Evolutionary conservation across 2,888 invertebrate genomes (phyloP), one percentile per base, ranked within the genome.

Genomic region (Icerya purchasi): DNA sequence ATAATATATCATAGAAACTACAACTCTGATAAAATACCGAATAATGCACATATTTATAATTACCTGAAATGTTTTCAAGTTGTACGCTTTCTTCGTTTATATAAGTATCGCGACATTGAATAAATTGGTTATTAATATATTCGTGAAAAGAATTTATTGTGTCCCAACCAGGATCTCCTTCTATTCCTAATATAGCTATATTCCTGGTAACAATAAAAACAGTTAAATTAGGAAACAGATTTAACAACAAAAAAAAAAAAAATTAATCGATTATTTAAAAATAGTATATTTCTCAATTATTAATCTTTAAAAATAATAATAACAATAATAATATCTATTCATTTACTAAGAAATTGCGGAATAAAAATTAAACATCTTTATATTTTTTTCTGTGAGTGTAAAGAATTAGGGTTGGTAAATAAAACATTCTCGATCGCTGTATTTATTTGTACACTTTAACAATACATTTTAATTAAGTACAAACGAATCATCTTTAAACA

Each of bases 151-250:
- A 83, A 55, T 78, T 79, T 64, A 98, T 86, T 2, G 93, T 94
- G 64, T 89, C 86, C 97, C 97, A 97, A 0, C 94, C 96, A 1
- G 96, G 92, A 73, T 98, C 96, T 5, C 86, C 87, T 2, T 76
- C 77, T 58, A 80, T 78, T 68, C 86, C 86, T 63, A 87, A 73
- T 68, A 81, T 83, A n/a, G 82, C 78, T 64, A 85, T 77, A 69
- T 82, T 79, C 57, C 74, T 73, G 61, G 58, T 65, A 61, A 66
- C 49, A 24, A 64, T 19, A 20, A 51, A 51, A 21, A 24, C 25
- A 51, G 57, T 52, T 50, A 52, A 24, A 36, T 14, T 56, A 51
- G n/a, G 58, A 20, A 57, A 3, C 61, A 61, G 36, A 54, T 50
- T 54, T 53, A 23, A 57, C 18, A 57, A 18, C 53, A 24, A 60